Conservation (phyloP, 2,888 invertebrate genomes). For the Nebria brevicollis region DNA sequence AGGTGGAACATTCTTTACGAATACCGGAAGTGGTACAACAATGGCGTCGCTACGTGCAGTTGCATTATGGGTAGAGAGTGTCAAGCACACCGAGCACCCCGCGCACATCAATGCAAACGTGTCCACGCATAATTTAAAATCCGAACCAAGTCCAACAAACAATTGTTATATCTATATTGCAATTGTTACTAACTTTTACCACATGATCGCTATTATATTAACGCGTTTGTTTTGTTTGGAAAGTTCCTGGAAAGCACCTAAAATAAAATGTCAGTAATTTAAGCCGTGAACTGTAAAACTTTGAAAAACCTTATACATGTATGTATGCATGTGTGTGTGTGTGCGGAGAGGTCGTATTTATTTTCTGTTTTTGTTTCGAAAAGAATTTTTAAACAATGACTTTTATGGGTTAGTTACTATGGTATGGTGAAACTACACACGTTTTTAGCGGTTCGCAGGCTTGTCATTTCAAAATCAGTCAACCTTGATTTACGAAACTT, state of each 20-base stretch:
- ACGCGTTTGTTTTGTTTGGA: background rate
- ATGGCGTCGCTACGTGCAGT: conserved; percentile 60
- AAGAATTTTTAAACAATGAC: background rate
- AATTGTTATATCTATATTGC: conserved; percentile 16
- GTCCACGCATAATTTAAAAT: conserved; percentile 57
- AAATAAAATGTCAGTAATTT: background rate
- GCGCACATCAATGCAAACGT: conserved; percentile 54
- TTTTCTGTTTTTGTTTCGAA: background rate
- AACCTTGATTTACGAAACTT: conserved; percentile 7
- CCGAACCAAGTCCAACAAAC: background rate
- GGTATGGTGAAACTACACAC: conserved; percentile 4
- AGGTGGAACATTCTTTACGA: conserved; percentile 49
- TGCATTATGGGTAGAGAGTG: conserved; percentile 57
- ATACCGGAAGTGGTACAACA: conserved; percentile 61
- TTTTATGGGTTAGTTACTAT: background rate
- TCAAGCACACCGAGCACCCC: conserved; percentile 52
- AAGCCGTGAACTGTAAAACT: background rate
- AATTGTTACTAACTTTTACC: conserved; percentile 16
- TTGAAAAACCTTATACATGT: no score
- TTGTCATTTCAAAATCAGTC: background rate
- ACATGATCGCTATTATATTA: conserved; percentile 17
- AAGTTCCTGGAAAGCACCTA: background rate
- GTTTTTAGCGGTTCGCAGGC: background rate
- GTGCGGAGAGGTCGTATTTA: background rate
- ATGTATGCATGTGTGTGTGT: no score